phyloP scores from a whole-genome alignment of 2,113 vertebrate genomes.

The Mus spicilegus region DNA sequence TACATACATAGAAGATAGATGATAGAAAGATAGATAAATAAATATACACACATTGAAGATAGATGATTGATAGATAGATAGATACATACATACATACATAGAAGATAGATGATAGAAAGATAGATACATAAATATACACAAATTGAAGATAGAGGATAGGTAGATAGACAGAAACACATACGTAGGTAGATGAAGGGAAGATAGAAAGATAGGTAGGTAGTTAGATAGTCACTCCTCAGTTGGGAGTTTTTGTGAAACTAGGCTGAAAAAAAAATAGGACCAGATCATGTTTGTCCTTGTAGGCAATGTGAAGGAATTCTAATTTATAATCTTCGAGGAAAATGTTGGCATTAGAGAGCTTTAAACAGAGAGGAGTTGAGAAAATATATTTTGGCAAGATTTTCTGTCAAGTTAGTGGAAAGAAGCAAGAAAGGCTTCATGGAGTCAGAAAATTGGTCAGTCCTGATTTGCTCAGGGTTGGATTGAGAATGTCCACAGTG shows the following conservation, averaged over 20 bases:
- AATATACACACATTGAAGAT: background rate
- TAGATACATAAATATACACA: background rate
- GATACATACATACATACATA: background rate
- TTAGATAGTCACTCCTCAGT: background rate
- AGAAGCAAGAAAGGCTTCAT: background rate
- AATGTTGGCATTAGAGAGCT: background rate
- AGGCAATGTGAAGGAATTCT: background rate
- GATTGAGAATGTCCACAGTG: background rate
- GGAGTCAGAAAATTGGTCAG: background rate
- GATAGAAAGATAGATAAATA: background rate
- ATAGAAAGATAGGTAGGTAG: background rate
- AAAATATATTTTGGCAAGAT: conserved; percentile 24
- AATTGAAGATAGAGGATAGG: background rate
- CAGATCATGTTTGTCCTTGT: background rate
- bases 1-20: background rate
- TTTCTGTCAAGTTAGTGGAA: background rate
- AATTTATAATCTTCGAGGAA: background rate
- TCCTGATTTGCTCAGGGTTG: background rate
- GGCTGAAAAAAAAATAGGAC: background rate
- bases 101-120: background rate
- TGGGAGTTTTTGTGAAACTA: background rate
- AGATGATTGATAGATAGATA: background rate
- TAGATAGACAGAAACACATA: background rate
- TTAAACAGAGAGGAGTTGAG: background rate
- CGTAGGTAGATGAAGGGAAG: background rate